Evolutionary conservation across 1,140 invertebrate species (phyloP).

Genomic region (Forficula auricularia): DNA sequence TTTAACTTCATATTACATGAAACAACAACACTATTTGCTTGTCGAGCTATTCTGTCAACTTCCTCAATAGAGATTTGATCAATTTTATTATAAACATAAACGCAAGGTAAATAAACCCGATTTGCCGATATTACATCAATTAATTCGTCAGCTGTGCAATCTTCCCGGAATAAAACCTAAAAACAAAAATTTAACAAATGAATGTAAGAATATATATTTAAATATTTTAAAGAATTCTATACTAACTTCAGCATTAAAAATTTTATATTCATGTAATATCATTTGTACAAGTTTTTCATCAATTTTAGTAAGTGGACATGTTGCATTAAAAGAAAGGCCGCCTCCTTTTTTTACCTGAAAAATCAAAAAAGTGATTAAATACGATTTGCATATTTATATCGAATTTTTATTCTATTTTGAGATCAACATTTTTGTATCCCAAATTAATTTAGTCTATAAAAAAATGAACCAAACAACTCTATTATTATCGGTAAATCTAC

Average conservation of each 20-base stretch:
- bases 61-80: slow-evolving; percentile 99
- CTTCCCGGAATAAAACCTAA: slow-evolving; percentile 76
- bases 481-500: no score
- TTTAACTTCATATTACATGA: slow-evolving; percentile 99
- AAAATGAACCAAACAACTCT: no score
- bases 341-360: slow-evolving; percentile 83
- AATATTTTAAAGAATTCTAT: neutral
- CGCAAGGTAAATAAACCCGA: slow-evolving; percentile 89
- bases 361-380: slow-evolving; percentile 9
- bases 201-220: no score
- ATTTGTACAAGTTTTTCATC: slow-evolving; percentile 97
- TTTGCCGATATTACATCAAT: slow-evolving; percentile 98
- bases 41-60: slow-evolving; percentile 82
- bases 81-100: slow-evolving; percentile 99
- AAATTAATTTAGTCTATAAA: no score
- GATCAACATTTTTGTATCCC: no score
- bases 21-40: slow-evolving; percentile 83
- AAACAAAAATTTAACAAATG: slow-evolving; percentile 1
- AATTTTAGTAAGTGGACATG: slow-evolving; percentile 78
- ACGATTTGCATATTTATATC: neutral
- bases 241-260: slow-evolving; percentile 89
- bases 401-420: neutral
- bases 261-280: slow-evolving; percentile 98
- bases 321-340: slow-evolving; percentile 97
- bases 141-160: slow-evolving; percentile 87